These are phyloP conservation scores for Coregonus sp. DNA, from an alignment of 2,797 vertebrate species.

Conservation along the genomic window DNA sequence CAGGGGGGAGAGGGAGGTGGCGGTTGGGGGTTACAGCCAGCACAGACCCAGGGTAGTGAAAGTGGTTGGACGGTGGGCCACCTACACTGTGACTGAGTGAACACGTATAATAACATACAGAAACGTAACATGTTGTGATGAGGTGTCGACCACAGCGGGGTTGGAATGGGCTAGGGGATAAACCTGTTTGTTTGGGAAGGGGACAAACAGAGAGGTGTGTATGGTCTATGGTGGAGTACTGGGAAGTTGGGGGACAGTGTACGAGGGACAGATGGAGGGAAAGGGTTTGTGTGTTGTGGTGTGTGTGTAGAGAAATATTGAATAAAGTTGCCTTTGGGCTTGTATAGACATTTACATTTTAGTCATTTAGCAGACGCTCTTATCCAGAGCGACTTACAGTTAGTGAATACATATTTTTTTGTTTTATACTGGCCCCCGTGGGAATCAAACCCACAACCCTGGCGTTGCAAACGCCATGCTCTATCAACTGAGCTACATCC, in stretches of 20 bases:
- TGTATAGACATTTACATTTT: no score
- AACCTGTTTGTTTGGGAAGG: constrained; percentile 26
- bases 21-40: constrained; percentile 53
- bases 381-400: no score
- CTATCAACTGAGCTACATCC: no score
- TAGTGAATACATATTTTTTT: no score
- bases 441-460: no score
- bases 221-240: background rate
- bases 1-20: constrained; percentile 46
- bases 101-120: constrained; percentile 51
- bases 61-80: constrained; percentile 63
- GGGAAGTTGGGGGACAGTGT: constrained; percentile 7
- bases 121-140: constrained; percentile 63
- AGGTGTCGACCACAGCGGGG: constrained; percentile 36
- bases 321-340: background rate
- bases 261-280: background rate
- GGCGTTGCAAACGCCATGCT: no score
- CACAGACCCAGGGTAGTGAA: constrained; percentile 44
- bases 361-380: no score
- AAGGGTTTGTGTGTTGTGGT: constrained; percentile 2
- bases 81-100: constrained; percentile 62
- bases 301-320: constrained; percentile 9
- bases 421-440: no score
- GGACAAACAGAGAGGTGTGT: constrained; percentile 8
- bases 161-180: constrained; percentile 24